Conservation (phyloP, 2,888 invertebrate species). For the Helobdella robusta region DNA sequence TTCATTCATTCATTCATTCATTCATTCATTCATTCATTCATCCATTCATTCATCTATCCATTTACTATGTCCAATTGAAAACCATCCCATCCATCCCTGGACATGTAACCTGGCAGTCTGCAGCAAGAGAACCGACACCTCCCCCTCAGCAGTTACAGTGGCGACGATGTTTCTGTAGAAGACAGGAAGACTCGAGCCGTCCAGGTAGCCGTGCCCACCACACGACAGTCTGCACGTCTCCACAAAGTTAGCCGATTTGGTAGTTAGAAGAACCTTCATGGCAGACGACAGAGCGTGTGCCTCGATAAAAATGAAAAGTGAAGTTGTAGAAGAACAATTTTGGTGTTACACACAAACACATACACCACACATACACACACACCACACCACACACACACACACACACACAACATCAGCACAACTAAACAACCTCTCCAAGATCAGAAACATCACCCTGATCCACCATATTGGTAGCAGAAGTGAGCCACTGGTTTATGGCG, state of each 20-base stretch:
- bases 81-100: too few species aligned
- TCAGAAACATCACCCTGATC: slow-evolving; percentile 71
- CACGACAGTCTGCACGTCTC: slow-evolving; percentile 81
- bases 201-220: slow-evolving; percentile 81
- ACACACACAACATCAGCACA: background rate
- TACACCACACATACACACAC: background rate
- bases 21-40: too few species aligned
- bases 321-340: background rate
- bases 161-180: slow-evolving; percentile 76
- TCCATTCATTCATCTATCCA: too few species aligned
- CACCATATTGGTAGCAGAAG: slow-evolving; percentile 56
- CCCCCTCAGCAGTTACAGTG: slow-evolving; percentile 87
- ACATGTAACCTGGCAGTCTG: slow-evolving; percentile 66
- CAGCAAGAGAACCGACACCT: slow-evolving; percentile 81
- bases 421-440: slow-evolving; percentile 59
- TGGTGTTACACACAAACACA: background rate
- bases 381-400: background rate
- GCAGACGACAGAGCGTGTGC: slow-evolving; percentile 83
- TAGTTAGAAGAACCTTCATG: slow-evolving; percentile 74
- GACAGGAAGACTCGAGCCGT: slow-evolving; percentile 65
- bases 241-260: slow-evolving; percentile 65
- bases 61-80: too few species aligned
- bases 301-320: slow-evolving; percentile 50
- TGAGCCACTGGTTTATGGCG: slow-evolving; percentile 34
- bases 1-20: too few species aligned